Evolutionary conservation across 2,888 invertebrate genomes (phyloP).

Genomic region (Agriopis marginaria): DNA sequence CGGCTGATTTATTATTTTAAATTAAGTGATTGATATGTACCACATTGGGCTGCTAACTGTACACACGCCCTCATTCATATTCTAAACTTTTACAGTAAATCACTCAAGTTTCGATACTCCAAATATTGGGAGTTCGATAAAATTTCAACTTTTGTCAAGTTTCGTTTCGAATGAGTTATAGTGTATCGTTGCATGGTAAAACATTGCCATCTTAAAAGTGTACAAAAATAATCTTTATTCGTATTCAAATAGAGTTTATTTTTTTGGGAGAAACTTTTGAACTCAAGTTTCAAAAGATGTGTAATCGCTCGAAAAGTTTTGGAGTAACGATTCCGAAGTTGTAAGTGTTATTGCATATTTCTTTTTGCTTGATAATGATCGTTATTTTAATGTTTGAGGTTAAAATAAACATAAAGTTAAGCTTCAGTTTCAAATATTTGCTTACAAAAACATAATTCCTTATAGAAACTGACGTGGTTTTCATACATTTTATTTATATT

Average conservation of each 20-base stretch:
- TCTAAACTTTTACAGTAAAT: constrained; percentile 67
- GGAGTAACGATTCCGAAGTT: constrained; percentile 31
- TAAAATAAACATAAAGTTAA: neutral
- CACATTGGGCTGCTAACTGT: constrained; percentile 29
- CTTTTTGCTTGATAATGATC: constrained; percentile 14
- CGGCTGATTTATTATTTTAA: no score
- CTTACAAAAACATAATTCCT: no score
- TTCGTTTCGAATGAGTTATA: constrained; percentile 63
- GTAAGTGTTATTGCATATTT: constrained; percentile 44
- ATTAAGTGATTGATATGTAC: neutral
- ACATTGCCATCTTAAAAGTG: neutral
- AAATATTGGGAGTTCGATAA: constrained; percentile 72
- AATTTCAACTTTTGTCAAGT: constrained; percentile 73
- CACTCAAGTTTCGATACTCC: constrained; percentile 63
- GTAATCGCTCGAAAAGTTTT: constrained; percentile 30
- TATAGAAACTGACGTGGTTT: no score
- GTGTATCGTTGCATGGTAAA: constrained; percentile 44
- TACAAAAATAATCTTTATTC: constrained; percentile 5
- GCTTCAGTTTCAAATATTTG: no score
- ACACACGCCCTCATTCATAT: constrained; percentile 52
- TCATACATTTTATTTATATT: no score
- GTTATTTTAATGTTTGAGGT: constrained; percentile 12
- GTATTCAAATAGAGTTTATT: neutral
- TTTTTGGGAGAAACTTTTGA: neutral
- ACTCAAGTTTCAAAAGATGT: constrained; percentile 20